These are phyloP conservation scores for Connochaetes taurinus DNA, from an alignment of 2,113 vertebrate genomes.

Conservation along the genomic window DNA sequence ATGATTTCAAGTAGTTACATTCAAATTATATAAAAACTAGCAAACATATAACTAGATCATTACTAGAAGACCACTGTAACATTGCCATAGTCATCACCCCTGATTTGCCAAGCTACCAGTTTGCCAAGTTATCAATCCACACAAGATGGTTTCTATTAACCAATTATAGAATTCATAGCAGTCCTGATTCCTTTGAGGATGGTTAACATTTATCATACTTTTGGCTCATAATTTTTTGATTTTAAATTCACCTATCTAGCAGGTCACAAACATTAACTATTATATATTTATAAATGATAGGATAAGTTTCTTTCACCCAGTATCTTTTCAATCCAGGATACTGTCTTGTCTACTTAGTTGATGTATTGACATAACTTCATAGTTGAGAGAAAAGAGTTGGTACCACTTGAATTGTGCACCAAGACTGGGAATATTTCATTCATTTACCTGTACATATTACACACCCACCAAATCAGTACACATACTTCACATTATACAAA, in stretches of 20 bases:
- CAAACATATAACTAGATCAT: not conserved
- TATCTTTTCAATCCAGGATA: not conserved
- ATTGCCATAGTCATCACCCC: not conserved
- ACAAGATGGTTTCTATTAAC: not conserved
- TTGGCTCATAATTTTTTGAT: not conserved
- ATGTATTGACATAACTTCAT: not conserved
- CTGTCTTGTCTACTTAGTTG: not conserved
- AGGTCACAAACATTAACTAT: not conserved
- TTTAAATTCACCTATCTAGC: not conserved
- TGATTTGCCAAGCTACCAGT: not conserved
- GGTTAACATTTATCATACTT: not conserved
- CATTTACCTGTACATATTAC: not conserved
- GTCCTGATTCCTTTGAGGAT: not conserved
- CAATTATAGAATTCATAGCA: not conserved
- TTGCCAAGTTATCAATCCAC: not conserved
- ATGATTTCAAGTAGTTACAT: not conserved
- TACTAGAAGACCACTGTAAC: not conserved
- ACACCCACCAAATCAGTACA: not conserved
- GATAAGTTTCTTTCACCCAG: not conserved
- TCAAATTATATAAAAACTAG: not conserved
- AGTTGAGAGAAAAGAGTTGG: not conserved
- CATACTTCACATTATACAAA: not conserved
- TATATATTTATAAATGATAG: not conserved
- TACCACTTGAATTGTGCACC: not conserved
- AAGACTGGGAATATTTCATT: not conserved